Percentiles rank a stretch among this genome's conserved stretches.
Conservation (phyloP, 2,113 vertebrate species). For the Cheilinus undulatus region DNA sequence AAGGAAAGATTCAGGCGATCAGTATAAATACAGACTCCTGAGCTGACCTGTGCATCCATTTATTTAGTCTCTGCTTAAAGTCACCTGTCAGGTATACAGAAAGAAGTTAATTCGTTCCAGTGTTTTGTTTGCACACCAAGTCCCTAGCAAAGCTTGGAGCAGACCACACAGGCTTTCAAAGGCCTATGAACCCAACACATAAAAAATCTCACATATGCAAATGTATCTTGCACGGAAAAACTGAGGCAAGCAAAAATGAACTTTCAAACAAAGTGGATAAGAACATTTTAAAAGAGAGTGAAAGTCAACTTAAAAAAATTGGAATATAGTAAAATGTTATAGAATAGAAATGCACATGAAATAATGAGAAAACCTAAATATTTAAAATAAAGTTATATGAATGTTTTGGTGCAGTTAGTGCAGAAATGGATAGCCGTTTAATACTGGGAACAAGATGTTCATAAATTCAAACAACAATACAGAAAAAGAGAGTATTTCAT, state of each 20-base stretch:
- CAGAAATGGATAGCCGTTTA: not conserved
- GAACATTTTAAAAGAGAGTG: not conserved
- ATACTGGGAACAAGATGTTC: too few species aligned
- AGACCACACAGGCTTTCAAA: too few species aligned
- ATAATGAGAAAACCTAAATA: not conserved
- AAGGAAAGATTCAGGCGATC: conserved; percentile 38
- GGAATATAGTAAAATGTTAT: not conserved
- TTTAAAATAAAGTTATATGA: not conserved
- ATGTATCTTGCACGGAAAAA: not conserved
- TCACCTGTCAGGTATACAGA: conserved; percentile 39
- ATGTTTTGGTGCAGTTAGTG: conserved; percentile 1
- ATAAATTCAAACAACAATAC: not conserved
- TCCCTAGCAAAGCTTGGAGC: conserved; percentile 6
- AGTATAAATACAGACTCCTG: conserved; percentile 41
- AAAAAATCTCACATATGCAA: conserved; percentile 29
- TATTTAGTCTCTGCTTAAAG: conserved; percentile 42
- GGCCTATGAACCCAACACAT: too few species aligned
- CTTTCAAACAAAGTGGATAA: too few species aligned
- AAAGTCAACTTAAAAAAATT: not conserved
- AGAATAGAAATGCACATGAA: not conserved
- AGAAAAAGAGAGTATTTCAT: not conserved
- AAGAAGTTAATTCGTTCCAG: conserved; percentile 53
- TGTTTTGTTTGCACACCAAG: conserved; percentile 2
- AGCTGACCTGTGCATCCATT: conserved; percentile 23
- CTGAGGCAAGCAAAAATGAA: too few species aligned